Evolutionary conservation across 1,140 invertebrate genomes (phyloP).

Genomic region (Drosophila malerkotliana): DNA sequence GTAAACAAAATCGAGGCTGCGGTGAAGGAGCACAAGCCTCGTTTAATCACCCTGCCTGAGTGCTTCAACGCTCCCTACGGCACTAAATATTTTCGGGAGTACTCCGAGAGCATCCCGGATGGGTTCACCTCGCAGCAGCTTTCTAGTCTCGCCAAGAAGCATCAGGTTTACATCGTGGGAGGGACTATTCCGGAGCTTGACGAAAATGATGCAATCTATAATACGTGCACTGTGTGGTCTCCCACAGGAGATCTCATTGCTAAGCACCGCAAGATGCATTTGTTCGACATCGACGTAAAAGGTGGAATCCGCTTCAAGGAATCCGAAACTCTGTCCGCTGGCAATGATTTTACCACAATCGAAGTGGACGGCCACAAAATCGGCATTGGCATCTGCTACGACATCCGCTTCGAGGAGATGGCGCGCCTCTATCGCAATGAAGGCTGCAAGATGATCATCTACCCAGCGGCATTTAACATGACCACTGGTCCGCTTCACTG

Average conservation of each 20-base stretch:
- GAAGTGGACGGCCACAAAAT: constrained; percentile 90
- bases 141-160: constrained; percentile 90
- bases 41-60: constrained; percentile 93
- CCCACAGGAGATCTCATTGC: constrained; percentile 90
- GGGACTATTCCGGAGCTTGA: constrained; percentile 94
- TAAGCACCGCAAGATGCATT: constrained; percentile 93
- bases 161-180: constrained; percentile 93
- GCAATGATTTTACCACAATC: constrained; percentile 91
- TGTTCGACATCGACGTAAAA: constrained; percentile 98
- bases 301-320: constrained; percentile 97
- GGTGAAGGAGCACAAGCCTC: constrained; percentile 88
- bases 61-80: constrained; percentile 98
- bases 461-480: constrained; percentile 98
- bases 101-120: constrained; percentile 92
- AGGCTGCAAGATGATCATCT: constrained; percentile 93
- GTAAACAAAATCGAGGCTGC: constrained; percentile 90
- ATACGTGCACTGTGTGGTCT: constrained; percentile 96
- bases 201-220: constrained; percentile 89
- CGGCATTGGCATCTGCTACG: constrained; percentile 97
- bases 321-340: constrained; percentile 92
- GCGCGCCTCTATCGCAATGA: constrained; percentile 91
- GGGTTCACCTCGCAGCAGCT: constrained; percentile 90
- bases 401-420: constrained; percentile 96
- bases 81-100: constrained; percentile 88
- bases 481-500: constrained; percentile 97